phyloP scores from a whole-genome alignment of 2,113 vertebrate species.

The Pholis gunnellus region DNA sequence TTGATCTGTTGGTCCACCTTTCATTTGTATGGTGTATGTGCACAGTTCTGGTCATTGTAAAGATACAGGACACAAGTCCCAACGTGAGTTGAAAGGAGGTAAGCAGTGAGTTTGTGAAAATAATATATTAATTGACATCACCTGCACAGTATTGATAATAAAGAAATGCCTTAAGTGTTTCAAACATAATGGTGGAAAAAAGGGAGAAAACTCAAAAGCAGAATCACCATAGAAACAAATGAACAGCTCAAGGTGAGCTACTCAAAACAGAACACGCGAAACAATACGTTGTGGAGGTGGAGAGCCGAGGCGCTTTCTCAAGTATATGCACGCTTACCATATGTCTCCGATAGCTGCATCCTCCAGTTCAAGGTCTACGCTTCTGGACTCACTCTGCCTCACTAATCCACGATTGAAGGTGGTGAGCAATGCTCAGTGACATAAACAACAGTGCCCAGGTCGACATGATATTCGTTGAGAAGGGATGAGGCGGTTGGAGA shows the following conservation, averaged over 20 bases:
- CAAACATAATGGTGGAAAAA: conserved; percentile 26
- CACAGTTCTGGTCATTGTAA: neutral
- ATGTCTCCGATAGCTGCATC: conserved; percentile 25
- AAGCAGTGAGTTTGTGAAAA: neutral
- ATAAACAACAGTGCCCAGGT: neutral
- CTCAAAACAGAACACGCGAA: conserved; percentile 60
- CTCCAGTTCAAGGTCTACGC: conserved; percentile 42
- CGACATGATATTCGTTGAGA: neutral
- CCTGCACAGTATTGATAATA: conserved; percentile 13
- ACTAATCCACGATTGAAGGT: conserved; percentile 24
- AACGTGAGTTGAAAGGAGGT: neutral
- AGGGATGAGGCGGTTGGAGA: neutral
- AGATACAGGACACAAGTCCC: neutral
- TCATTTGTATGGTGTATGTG: neutral
- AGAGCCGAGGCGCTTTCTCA: conserved; percentile 18
- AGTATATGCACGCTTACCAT: conserved; percentile 43
- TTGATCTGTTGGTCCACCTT: neutral
- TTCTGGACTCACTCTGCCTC: conserved; percentile 18
- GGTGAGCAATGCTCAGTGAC: neutral
- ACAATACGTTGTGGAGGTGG: conserved; percentile 70
- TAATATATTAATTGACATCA: neutral
- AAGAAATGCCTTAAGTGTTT: conserved; percentile 36
- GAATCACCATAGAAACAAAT: conserved; percentile 82
- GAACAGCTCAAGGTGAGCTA: conserved; percentile 73
- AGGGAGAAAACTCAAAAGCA: conserved; percentile 43